Evolutionary conservation across 2,797 vertebrate genomes (phyloP).

Genomic region (Remorina albescens): DNA sequence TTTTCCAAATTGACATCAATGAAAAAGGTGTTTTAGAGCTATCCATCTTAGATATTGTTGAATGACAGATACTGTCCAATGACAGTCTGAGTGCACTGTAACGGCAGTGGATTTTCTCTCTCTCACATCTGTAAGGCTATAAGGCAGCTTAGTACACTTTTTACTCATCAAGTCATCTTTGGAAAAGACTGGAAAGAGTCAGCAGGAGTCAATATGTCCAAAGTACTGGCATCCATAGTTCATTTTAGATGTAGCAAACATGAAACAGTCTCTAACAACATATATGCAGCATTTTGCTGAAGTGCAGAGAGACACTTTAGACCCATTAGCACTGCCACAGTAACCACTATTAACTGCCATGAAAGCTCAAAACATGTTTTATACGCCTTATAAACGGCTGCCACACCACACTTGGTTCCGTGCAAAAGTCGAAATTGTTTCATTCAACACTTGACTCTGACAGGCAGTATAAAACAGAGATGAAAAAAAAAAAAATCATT

Average conservation of each 20-base stretch:
- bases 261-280: too few relatives aligned
- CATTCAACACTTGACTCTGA: constrained; percentile 42
- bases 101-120: too few relatives aligned
- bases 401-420: constrained; percentile 31
- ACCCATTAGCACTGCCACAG: constrained; percentile 41
- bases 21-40: background rate
- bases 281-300: constrained; percentile 6
- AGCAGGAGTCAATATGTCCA: background rate
- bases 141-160: too few relatives aligned
- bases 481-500: constrained; percentile 62
- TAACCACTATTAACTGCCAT: constrained; percentile 54
- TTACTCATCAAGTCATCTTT: too few relatives aligned
- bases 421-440: constrained; percentile 59
- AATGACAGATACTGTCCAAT: too few relatives aligned
- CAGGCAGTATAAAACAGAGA: constrained; percentile 55
- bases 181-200: too few relatives aligned
- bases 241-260: background rate
- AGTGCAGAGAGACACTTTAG: constrained; percentile 37
- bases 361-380: constrained; percentile 66
- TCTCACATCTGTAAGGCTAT: background rate
- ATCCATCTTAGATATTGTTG: background rate
- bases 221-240: background rate
- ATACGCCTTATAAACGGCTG: constrained; percentile 59
- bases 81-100: too few relatives aligned
- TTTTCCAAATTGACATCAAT: background rate